These are phyloP conservation scores for Bathynomus jamesi DNA, from an alignment of 1,140 invertebrate species.

Conservation along the genomic window DNA sequence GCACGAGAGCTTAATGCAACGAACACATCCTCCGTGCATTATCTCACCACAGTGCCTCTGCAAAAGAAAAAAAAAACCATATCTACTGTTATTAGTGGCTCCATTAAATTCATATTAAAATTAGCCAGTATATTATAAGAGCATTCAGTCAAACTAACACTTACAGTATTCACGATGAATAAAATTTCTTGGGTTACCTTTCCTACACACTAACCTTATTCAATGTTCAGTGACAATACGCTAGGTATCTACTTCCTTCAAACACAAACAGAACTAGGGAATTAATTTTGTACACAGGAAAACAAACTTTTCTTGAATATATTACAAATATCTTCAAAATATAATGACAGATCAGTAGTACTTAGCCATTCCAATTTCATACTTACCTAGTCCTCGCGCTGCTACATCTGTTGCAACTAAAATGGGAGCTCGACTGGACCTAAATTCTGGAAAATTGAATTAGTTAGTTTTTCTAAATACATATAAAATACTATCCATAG, in stretches of 20 bases:
- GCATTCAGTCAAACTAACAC: not conserved
- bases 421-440: slow-evolving; percentile 79
- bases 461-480: not conserved
- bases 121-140: not conserved
- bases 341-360: not conserved
- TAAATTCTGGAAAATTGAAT: slow-evolving; percentile 64
- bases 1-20: not conserved
- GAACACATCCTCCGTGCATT: not conserved
- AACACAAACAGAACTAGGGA: not conserved
- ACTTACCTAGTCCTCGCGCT: slow-evolving; percentile 90
- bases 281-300: no score
- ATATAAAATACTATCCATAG: not conserved
- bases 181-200: not conserved
- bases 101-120: not conserved
- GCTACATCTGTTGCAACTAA: slow-evolving; percentile 98
- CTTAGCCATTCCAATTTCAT: not conserved
- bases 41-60: not conserved
- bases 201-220: not conserved
- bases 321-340: not conserved
- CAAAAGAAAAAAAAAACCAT: not conserved
- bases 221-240: no score
- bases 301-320: not conserved
- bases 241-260: not conserved
- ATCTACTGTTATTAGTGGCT: not conserved
- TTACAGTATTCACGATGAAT: not conserved